Evolutionary conservation across 2,797 vertebrate species (phyloP).

Genomic region (Micrastur ruficollis): DNA sequence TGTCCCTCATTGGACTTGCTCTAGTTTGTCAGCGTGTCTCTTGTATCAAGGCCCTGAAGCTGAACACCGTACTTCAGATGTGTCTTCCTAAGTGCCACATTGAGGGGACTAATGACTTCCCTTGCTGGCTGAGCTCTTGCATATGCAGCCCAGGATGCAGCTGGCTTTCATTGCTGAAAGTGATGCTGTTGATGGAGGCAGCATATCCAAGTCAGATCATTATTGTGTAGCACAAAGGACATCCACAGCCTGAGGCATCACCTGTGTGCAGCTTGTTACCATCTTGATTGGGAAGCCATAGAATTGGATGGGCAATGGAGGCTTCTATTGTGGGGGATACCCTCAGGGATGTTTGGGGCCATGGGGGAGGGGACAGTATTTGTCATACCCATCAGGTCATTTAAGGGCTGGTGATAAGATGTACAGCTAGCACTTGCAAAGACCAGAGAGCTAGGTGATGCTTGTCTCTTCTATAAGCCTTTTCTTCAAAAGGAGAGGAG

Average conservation of each 20-base stretch:
- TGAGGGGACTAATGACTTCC: not conserved
- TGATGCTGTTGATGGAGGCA: not conserved
- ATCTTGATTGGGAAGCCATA: not conserved
- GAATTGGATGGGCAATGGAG: not conserved
- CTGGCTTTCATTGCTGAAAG: not conserved
- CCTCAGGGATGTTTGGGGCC: not conserved
- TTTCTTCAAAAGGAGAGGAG: not conserved
- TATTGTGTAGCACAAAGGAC: not conserved
- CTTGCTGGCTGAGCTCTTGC: not conserved
- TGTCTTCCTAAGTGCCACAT: not conserved
- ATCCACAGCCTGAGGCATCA: not conserved
- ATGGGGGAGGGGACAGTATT: not conserved
- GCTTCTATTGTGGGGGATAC: not conserved
- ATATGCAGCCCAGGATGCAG: not conserved
- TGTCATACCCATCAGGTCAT: not conserved
- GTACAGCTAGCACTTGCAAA: not conserved
- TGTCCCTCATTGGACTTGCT: not conserved
- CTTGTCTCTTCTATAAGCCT: not conserved
- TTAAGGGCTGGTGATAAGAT: not conserved
- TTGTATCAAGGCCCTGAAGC: not conserved
- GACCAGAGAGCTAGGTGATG: not conserved
- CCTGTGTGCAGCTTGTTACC: not conserved
- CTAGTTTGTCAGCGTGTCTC: not conserved
- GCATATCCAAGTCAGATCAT: not conserved
- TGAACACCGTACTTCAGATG: fast-evolving